phyloP scores from a whole-genome alignment of 2,113 vertebrate species.

The Sorex fumeus region DNA sequence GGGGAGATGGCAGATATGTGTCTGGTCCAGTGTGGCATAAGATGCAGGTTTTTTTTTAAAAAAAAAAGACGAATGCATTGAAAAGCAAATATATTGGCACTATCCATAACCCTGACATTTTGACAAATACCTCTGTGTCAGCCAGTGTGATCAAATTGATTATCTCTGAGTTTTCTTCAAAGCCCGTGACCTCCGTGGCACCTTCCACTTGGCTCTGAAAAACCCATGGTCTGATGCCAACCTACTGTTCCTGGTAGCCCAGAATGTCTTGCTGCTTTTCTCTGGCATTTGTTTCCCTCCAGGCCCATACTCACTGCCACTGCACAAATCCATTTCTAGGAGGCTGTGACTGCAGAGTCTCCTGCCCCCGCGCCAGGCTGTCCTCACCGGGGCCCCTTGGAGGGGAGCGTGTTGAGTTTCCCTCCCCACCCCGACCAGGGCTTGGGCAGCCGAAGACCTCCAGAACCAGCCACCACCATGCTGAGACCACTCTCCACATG shows the following conservation, averaged over 20 bases:
- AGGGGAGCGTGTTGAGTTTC: too few relatives aligned
- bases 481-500: too few relatives aligned
- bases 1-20: neutral
- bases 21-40: constrained; percentile 34
- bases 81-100: constrained; percentile 74
- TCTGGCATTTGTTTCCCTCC: neutral
- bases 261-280: neutral
- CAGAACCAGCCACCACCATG: too few relatives aligned
- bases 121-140: constrained; percentile 79
- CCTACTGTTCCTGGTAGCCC: neutral
- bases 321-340: constrained; percentile 35
- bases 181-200: constrained; percentile 70
- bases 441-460: too few relatives aligned
- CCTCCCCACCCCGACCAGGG: too few relatives aligned
- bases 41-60: constrained; percentile 66
- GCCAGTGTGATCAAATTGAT: constrained; percentile 75
- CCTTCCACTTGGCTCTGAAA: constrained; percentile 42
- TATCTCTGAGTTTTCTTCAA: constrained; percentile 77
- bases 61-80: constrained; percentile 71
- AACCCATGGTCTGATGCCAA: constrained; percentile 29
- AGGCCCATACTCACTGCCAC: neutral
- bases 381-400: too few relatives aligned
- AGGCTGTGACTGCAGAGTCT: neutral
- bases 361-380: too few relatives aligned
- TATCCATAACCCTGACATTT: constrained; percentile 78